Evolutionary conservation across 2,113 vertebrate genomes (phyloP).

Genomic region (Corythoichthys intestinalis): DNA sequence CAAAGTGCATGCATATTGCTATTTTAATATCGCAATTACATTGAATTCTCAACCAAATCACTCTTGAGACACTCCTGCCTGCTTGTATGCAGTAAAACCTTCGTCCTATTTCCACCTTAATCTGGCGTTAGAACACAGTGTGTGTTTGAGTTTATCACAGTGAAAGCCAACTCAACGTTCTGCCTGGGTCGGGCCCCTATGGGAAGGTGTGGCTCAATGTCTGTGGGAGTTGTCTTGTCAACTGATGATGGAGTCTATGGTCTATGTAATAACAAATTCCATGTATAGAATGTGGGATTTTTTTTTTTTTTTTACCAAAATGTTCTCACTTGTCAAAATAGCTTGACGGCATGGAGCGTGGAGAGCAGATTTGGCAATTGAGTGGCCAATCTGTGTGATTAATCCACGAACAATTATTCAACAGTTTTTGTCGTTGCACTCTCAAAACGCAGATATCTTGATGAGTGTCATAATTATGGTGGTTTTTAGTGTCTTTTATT

Average conservation of each 20-base stretch:
- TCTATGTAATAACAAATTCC: not conserved
- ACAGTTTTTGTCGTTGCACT: slow-evolving; percentile 18
- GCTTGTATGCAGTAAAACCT: too few relatives aligned
- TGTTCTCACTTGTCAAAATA: slow-evolving; percentile 29
- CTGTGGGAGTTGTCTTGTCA: too few relatives aligned
- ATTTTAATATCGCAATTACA: too few relatives aligned
- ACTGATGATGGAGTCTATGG: not conserved
- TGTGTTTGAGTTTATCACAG: too few relatives aligned
- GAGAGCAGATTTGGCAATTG: slow-evolving; percentile 32
- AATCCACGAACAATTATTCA: slow-evolving; percentile 25
- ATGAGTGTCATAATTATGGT: slow-evolving; percentile 27
- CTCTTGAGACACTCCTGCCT: too few relatives aligned
- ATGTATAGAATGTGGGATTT: slow-evolving; percentile 27
- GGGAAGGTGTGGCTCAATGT: too few relatives aligned
- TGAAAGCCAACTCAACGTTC: too few relatives aligned
- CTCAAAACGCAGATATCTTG: slow-evolving; percentile 32
- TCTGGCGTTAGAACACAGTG: too few relatives aligned
- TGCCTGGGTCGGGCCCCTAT: too few relatives aligned
- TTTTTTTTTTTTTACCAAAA: slow-evolving; percentile 12
- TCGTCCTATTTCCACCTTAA: too few relatives aligned
- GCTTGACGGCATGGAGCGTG: slow-evolving; percentile 51
- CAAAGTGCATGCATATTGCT: too few relatives aligned
- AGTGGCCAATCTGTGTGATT: slow-evolving; percentile 26
- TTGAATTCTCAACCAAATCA: too few relatives aligned
- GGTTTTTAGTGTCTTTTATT: slow-evolving; percentile 52